Conservation (phyloP, 2,113 vertebrate genomes). For the Albula goreensis region DNA sequence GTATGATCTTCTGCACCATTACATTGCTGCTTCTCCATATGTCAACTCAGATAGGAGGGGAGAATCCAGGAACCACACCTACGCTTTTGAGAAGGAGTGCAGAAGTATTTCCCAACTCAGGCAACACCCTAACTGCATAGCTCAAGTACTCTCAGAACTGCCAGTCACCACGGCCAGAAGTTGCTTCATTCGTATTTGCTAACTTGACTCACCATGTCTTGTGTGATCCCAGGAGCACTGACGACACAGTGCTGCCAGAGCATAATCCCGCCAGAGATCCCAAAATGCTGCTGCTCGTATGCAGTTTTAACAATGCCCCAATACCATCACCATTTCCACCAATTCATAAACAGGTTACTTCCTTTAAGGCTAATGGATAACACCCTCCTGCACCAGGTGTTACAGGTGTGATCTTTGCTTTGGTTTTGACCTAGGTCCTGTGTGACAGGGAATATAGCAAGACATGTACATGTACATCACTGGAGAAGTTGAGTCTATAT, state of each 20-base stretch:
- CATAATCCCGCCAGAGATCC: not conserved
- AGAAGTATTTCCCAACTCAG: slow-evolving; percentile 13
- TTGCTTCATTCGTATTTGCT: slow-evolving; percentile 2
- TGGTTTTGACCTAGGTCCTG: not conserved
- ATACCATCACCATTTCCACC: not conserved
- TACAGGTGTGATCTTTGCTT: slow-evolving; percentile 7
- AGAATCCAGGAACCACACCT: not conserved
- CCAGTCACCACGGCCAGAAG: not conserved
- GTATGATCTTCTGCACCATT: not conserved
- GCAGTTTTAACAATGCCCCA: not conserved
- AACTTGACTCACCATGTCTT: not conserved
- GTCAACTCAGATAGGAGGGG: slow-evolving; percentile 7
- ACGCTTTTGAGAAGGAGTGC: slow-evolving; percentile 25
- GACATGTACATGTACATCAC: not conserved
- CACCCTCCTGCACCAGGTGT: slow-evolving; percentile 39
- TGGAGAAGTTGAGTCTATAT: no score
- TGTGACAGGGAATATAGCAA: not conserved
- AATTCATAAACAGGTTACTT: slow-evolving; percentile 30
- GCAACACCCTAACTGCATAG: slow-evolving; percentile 21
- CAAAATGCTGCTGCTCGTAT: not conserved
- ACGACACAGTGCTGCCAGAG: not conserved
- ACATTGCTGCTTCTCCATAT: not conserved
- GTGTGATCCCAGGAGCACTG: not conserved
- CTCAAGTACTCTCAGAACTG: not conserved
- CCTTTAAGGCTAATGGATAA: slow-evolving; percentile 21